Evolutionary conservation across 2,113 vertebrate species (phyloP), one percentile per base, ranked within the genome.

Genomic region (Etia nguti): DNA sequence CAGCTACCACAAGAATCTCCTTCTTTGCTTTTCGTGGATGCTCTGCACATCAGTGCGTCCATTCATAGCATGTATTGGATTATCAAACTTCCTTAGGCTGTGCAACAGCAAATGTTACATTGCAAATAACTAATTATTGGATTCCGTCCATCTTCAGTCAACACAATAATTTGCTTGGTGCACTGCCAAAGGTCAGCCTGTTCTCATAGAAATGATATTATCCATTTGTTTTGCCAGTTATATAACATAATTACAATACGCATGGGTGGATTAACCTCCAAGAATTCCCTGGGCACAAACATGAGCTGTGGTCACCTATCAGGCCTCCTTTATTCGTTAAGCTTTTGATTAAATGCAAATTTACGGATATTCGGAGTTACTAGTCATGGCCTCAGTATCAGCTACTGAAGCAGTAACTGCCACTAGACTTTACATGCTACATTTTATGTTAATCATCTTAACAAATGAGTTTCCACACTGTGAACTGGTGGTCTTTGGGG

Each of bases 1-100:
- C 91, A 92, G 96, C 96, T 94, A 96, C 96, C 94, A 94, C 95
- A 90, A 85, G 80, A 94, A 90, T 91, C 91, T 84, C 79, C 73
- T 88, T 73, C 81, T 73, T 43, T 46, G 82, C 56, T 81, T 75
- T 82, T 79, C 31, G 52, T 55, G 73, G 38, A 91, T 3, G 31
- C 3, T 65, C 52, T 52, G 46, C 84, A 60, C 43, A 60, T 82
- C 80, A 20, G 2, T 52, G 55, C 9, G 20, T 43, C 29, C 80
- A 75, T 57, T 91, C 55, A 54, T 31, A 50, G 7, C 2, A 22
- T 22, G 41, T 12, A 73, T 24, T 59, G 20, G 24, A 88, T 86
- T 80, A 65, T 85, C 75, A 84, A 89, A 86, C 16, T 87, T 85
- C 56, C 55, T 87, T 60, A 8, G 20, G 48, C n/a, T 92, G 46